Percentiles rank a stretch among this genome's conserved stretches.
Conservation (phyloP, 2,113 vertebrate species). For the Megaptera novaeangliae region DNA sequence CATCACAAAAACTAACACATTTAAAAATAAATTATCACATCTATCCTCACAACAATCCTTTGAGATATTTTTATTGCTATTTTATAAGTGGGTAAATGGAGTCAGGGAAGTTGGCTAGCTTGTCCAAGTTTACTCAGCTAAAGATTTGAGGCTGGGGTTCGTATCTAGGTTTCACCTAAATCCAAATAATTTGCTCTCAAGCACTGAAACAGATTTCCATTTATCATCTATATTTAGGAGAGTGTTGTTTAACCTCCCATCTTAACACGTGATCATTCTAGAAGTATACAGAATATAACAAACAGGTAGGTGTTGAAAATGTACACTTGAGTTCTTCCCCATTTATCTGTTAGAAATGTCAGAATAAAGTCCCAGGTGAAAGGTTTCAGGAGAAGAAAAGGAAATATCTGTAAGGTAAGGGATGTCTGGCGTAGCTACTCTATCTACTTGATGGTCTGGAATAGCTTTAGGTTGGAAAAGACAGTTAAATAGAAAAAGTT, state of each 20-base stretch:
- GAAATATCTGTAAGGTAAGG: neutral
- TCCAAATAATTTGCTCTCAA: neutral
- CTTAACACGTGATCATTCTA: neutral
- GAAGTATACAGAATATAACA: neutral
- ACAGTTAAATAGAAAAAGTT: neutral
- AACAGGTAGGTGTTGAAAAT: neutral
- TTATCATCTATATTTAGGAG: neutral
- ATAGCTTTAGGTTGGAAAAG: neutral
- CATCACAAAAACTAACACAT: neutral
- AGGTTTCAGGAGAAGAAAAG: neutral
- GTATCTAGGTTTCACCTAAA: neutral
- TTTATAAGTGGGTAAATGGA: neutral
- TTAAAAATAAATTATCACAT: neutral
- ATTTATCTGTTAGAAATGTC: neutral
- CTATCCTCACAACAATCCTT: neutral
- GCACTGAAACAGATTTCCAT: neutral
- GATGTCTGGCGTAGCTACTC: neutral
- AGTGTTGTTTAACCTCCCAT: neutral
- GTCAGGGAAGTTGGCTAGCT: neutral
- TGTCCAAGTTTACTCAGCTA: neutral
- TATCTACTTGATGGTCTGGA: neutral
- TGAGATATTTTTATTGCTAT: neutral
- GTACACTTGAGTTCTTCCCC: neutral
- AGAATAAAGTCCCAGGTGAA: neutral
- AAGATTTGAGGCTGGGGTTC: neutral